phyloP scores from a whole-genome alignment of 2,888 invertebrate species.

The Leptinotarsa rubiginosa region DNA sequence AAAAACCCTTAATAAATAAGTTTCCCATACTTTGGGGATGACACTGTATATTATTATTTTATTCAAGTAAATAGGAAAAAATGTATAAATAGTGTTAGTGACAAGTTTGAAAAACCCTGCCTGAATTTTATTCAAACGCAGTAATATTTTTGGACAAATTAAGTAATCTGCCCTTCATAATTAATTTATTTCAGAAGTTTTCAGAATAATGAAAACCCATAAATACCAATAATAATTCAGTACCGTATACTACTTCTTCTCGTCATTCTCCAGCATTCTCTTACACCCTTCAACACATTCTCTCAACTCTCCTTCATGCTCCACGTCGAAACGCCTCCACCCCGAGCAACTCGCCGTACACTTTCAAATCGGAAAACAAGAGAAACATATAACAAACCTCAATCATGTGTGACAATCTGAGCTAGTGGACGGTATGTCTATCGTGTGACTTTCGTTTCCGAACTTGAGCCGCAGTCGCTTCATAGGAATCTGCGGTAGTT shows the following conservation, averaged over 20 bases:
- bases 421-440: constrained; percentile 85
- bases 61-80: too few relatives aligned
- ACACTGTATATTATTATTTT: too few relatives aligned
- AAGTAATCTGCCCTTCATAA: too few relatives aligned
- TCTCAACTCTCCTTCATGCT: not conserved
- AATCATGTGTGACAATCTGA: constrained; percentile 44
- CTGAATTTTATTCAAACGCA: too few relatives aligned
- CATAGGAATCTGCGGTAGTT: constrained; percentile 75
- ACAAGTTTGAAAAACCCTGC: too few relatives aligned
- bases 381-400: constrained; percentile 24
- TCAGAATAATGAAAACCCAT: not conserved
- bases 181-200: not conserved
- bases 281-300: not conserved
- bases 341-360: not conserved
- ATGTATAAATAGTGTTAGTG: too few relatives aligned
- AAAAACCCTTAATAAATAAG: too few relatives aligned
- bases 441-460: constrained; percentile 89
- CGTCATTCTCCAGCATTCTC: too few relatives aligned
- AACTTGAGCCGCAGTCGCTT: constrained; percentile 89
- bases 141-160: too few relatives aligned
- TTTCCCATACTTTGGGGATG: too few relatives aligned
- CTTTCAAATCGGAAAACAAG: constrained; percentile 21
- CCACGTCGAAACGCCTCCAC: constrained; percentile 14
- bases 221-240: too few relatives aligned
- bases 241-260: too few relatives aligned